Percentiles rank a stretch among this genome's conserved stretches.
Conservation (phyloP, 2,888 invertebrate genomes). For the Mimumesa dahlbomi region DNA sequence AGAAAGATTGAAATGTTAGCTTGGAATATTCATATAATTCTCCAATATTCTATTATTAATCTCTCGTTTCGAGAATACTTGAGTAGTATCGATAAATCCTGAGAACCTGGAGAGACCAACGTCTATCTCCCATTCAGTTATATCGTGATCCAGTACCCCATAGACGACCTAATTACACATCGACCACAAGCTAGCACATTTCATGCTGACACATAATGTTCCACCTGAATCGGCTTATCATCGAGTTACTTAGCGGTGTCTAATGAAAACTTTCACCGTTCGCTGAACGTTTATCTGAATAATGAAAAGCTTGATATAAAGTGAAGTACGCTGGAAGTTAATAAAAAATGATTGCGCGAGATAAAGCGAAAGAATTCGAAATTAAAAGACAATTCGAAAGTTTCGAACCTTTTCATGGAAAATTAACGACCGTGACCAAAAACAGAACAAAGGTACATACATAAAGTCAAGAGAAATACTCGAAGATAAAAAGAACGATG, state of each 20-base stretch:
- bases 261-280: slow-evolving; percentile 16
- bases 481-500: too few relatives aligned
- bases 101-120: slow-evolving; percentile 32
- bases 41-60: slow-evolving; percentile 31
- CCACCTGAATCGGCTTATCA: slow-evolving; percentile 33
- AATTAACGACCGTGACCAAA: too few relatives aligned
- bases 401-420: too few relatives aligned
- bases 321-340: too few relatives aligned
- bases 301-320: too few relatives aligned
- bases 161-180: slow-evolving; percentile 58
- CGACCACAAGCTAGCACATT: slow-evolving; percentile 48
- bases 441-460: too few relatives aligned
- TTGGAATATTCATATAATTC: slow-evolving; percentile 25
- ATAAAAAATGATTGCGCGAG: too few relatives aligned
- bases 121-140: slow-evolving; percentile 27
- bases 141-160: slow-evolving; percentile 52
- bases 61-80: slow-evolving; percentile 14
- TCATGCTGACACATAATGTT: slow-evolving; percentile 40
- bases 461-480: too few relatives aligned
- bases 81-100: slow-evolving; percentile 33
- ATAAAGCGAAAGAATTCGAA: too few relatives aligned
- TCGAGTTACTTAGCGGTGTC: slow-evolving; percentile 16
- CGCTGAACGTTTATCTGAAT: not conserved
- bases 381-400: too few relatives aligned
- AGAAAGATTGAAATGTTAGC: slow-evolving; percentile 36